Percentiles rank a stretch among this genome's conserved stretches.
These are phyloP conservation scores for Porites australiensis DNA, from an alignment of 64 coral and sea anemone genomes.

Conservation along the genomic window DNA sequence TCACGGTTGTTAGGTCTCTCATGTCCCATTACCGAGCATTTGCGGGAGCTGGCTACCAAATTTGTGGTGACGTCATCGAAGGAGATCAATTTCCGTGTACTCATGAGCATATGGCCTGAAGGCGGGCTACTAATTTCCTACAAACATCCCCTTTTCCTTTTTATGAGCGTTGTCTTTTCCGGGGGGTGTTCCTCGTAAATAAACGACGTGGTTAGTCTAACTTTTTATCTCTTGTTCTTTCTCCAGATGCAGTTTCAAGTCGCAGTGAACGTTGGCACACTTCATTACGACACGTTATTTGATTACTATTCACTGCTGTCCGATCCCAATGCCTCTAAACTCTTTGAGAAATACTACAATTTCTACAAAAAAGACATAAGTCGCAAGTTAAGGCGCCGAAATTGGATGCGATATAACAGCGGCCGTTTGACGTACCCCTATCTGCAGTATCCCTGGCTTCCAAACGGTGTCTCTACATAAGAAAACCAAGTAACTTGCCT, in stretches of 20 bases:
- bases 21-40: no score
- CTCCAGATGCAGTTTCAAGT: neutral
- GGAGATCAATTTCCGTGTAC: no score
- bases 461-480: constrained; percentile 68
- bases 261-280: neutral
- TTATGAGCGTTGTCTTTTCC: no score
- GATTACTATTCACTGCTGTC: constrained; percentile 51
- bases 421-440: constrained; percentile 74
- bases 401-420: constrained; percentile 6
- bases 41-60: no score
- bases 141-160: no score
- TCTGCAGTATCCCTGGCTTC: constrained; percentile 51
- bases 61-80: no score
- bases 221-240: no score
- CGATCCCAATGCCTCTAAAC: neutral
- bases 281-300: constrained; percentile 61
- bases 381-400: constrained; percentile 12
- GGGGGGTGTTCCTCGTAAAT: no score
- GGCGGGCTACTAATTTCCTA: no score
- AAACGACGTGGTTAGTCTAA: no score
- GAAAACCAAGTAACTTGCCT: neutral
- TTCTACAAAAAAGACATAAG: constrained; percentile 18
- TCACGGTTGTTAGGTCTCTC: no score
- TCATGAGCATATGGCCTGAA: no score
- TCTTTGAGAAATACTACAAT: constrained; percentile 21